Percentiles rank a stretch among this genome's conserved stretches.
phyloP scores from a whole-genome alignment of 2,797 vertebrate species.

The Danio jaintianensis region DNA sequence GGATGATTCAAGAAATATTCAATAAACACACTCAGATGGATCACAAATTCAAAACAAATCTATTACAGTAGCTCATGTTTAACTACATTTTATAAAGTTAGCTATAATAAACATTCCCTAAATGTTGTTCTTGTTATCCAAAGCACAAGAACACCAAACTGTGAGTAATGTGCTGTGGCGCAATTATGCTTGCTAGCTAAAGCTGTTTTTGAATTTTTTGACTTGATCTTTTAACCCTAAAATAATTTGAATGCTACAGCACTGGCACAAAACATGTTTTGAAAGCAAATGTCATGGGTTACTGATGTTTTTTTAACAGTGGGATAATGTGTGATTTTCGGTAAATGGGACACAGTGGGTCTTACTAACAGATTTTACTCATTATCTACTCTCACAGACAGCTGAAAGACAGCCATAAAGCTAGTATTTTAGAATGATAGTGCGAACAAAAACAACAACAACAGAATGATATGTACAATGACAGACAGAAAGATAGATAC shows the following conservation, averaged over 20 bases:
- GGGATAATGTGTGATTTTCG: neutral
- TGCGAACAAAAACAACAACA: neutral
- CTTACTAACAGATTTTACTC: neutral
- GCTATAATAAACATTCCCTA: neutral
- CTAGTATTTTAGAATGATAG: neutral
- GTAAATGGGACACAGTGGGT: neutral
- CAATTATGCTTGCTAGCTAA: conserved; percentile 2
- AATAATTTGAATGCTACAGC: neutral
- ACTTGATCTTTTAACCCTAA: neutral
- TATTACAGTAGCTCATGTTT: too few species aligned
- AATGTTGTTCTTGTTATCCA: neutral
- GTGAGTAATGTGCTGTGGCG: neutral
- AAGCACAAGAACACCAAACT: neutral
- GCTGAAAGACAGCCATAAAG: neutral
- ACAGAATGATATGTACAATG: neutral
- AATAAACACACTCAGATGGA: too few species aligned
- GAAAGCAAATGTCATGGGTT: neutral
- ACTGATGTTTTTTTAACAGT: neutral
- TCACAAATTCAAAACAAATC: too few species aligned
- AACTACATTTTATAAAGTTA: neutral
- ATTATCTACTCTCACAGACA: neutral
- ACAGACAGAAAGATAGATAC: too few species aligned
- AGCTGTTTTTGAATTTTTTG: neutral
- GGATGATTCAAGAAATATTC: too few species aligned
- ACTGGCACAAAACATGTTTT: neutral